These are phyloP conservation scores for Didymodactylos carnosus DNA, from an alignment of 2,888 invertebrate genomes.

Conservation along the genomic window DNA sequence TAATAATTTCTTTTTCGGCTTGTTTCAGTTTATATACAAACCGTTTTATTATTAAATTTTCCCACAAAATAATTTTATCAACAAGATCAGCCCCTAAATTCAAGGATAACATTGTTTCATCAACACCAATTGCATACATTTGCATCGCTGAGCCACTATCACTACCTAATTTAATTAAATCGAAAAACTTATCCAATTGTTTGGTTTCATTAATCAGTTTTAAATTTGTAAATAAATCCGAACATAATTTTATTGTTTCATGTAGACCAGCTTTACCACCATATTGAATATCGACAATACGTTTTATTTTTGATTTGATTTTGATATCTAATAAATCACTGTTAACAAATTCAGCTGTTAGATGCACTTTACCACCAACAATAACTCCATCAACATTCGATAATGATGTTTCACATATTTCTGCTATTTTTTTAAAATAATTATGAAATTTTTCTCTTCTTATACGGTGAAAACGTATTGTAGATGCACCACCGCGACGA, in stretches of 20 bases:
- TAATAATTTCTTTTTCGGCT: neutral
- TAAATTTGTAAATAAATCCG: constrained; percentile 24
- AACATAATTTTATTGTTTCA: neutral
- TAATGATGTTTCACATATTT: neutral
- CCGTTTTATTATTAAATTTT: constrained; percentile 91
- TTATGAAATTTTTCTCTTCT: constrained; percentile 14
- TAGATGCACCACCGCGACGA: constrained; percentile 39
- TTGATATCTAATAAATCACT: constrained; percentile 11
- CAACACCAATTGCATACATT: neutral
- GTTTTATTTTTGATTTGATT: neutral
- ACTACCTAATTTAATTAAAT: too few species aligned
- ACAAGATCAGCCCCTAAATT: constrained; percentile 73
- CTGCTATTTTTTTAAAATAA: constrained; percentile 15
- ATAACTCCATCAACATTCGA: constrained; percentile 12
- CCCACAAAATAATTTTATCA: constrained; percentile 97
- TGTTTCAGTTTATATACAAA: constrained; percentile 47
- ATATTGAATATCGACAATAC: neutral
- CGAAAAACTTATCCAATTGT: too few species aligned
- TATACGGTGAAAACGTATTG: constrained; percentile 13
- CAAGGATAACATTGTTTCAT: constrained; percentile 80
- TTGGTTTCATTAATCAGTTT: neutral
- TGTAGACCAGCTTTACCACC: constrained; percentile 6
- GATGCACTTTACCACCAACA: constrained; percentile 12
- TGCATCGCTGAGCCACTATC: too few species aligned
- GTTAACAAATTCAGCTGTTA: constrained; percentile 11